These are phyloP conservation scores for Drosophila pseudotalamancana DNA, from an alignment of 2,888 invertebrate species.

Conservation along the genomic window DNA sequence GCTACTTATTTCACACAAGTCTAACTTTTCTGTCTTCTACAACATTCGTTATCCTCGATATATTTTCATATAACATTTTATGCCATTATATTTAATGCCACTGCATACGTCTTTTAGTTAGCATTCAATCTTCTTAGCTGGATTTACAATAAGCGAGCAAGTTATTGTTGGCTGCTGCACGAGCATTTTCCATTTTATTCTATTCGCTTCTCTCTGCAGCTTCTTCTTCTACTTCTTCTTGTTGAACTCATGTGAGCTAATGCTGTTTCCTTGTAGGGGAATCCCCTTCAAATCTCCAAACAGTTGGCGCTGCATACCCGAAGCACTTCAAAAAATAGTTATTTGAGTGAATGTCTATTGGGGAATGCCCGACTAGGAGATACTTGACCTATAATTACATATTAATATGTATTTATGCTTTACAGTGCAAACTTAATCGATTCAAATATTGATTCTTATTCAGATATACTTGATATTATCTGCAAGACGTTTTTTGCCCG, in stretches of 20 bases:
- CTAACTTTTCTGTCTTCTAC: not conserved
- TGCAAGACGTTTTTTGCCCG: no score
- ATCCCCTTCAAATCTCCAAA: constrained; percentile 25
- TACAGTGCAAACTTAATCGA: no score
- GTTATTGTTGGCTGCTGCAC: constrained; percentile 30
- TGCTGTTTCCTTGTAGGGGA: constrained; percentile 47
- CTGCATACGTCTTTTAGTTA: not conserved
- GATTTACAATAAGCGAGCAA: constrained; percentile 16
- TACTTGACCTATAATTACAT: no score
- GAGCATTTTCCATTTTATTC: constrained; percentile 28
- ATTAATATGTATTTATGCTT: no score
- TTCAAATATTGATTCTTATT: no score
- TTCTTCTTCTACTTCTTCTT: not conserved
- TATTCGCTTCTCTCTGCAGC: not conserved
- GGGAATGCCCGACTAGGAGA: no score
- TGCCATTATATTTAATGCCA: not conserved
- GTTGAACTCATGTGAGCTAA: constrained; percentile 38
- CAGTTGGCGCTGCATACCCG: not conserved
- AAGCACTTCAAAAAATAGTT: constrained; percentile 22
- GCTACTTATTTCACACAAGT: no score
- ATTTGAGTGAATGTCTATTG: no score
- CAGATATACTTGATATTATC: no score
- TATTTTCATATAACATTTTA: not conserved
- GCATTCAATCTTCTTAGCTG: constrained; percentile 3
- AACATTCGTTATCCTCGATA: not conserved